Percentiles rank a stretch among this genome's conserved stretches.
Conservation (phyloP, 2,797 vertebrate species). For the Pipistrellus nathusii region DNA sequence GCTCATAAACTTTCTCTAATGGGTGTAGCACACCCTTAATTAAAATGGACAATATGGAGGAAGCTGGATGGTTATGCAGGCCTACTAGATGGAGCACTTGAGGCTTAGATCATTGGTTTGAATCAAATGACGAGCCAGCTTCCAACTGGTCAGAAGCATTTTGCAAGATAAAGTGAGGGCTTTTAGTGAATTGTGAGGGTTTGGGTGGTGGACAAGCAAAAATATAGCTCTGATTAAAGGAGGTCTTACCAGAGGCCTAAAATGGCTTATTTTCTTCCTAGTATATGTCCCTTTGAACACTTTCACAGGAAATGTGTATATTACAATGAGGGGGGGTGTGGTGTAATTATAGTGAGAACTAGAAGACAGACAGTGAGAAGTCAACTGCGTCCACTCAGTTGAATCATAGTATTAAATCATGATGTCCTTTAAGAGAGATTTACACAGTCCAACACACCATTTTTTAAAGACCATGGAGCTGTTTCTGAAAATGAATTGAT, state of each 20-base stretch:
- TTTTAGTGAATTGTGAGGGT: constrained; percentile 31
- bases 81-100: constrained; percentile 75
- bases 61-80: constrained; percentile 72
- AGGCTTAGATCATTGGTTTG: constrained; percentile 73
- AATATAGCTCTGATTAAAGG: constrained; percentile 4
- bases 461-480: constrained; percentile 2
- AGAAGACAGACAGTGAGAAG: neutral
- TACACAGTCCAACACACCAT: neutral
- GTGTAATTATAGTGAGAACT: neutral
- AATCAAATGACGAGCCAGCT: constrained; percentile 62
- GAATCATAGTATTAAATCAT: neutral
- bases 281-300: neutral
- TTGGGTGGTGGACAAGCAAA: neutral
- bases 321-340: no score
- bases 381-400: neutral
- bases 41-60: constrained; percentile 75
- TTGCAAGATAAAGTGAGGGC: constrained; percentile 32
- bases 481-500: neutral
- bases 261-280: constrained; percentile 17
- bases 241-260: neutral
- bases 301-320: neutral
- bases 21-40: constrained; percentile 75
- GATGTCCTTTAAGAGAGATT: neutral
- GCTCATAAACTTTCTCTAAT: constrained; percentile 79
- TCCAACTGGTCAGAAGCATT: constrained; percentile 69